Evolutionary conservation across 2,888 invertebrate species (phyloP), one percentile per base, ranked within the genome.

Genomic region (Leucoma salicis): DNA sequence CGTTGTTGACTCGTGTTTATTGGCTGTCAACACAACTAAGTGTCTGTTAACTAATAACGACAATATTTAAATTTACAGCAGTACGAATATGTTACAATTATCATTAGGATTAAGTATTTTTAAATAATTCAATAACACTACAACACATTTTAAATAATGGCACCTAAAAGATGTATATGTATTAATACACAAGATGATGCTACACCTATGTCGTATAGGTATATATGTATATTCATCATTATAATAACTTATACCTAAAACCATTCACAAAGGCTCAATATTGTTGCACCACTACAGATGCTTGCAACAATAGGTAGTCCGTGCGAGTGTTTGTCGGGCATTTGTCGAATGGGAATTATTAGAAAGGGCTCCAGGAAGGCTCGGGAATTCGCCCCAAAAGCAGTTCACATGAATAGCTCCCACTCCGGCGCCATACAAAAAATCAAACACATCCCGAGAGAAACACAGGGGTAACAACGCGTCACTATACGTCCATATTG

Each of bases 341-440:
- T 87, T 88, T 89, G 85, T 88, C 88, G 87, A 86, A 82, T 81
- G 80, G 75, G 87, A 82, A 86, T 87, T 87, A 87, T 88, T 85
- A 82, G 82, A 78, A 88, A 88, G 88, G 88, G 89, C 86, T 78
- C 82, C 78, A 75, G 73, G 78, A 81, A 85, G 88, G 88, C 89
- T 82, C 89, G 89, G 89, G 89, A 89, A 89, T 88, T 87, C 81
- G 87, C 88, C 89, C 88, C 78, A 87, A 87, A 88, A 87, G 87
- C 87, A 83, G 89, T 90, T 90, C 89, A 85, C 89, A 89, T 89
- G 89, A 85, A 82, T 74, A 81, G 78, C 66, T 87, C 88, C 87
- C 86, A 87, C 87, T 87, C 82, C 79, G 81, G 82, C 76, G 75
- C 76, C 70, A 74, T 74, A 88, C 83, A 88, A 88, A 89, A 88